phyloP scores from a whole-genome alignment of 2,888 invertebrate species.

The Pimpla rufipes region DNA sequence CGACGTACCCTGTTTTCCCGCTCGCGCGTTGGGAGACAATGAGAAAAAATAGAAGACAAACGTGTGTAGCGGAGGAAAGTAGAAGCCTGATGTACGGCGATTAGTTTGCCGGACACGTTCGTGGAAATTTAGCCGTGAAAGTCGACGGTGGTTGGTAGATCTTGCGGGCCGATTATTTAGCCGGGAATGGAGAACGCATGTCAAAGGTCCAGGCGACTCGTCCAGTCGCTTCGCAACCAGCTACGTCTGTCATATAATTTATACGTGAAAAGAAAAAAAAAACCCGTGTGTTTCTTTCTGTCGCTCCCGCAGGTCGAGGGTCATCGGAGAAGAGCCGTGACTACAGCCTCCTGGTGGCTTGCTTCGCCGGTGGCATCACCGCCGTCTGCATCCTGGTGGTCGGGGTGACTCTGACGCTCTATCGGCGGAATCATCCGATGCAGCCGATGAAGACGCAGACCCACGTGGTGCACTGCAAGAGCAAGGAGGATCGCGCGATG shows the following conservation, averaged over 20 bases:
- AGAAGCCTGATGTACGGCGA: constrained; percentile 23
- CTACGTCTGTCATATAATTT: constrained; percentile 17
- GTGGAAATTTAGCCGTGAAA: constrained; percentile 38
- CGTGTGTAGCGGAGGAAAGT: constrained; percentile 4
- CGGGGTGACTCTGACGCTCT: constrained; percentile 81
- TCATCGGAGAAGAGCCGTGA: constrained; percentile 77
- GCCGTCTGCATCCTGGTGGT: constrained; percentile 82
- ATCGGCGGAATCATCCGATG: constrained; percentile 78
- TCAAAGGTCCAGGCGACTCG: constrained; percentile 5
- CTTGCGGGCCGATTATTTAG: constrained; percentile 15
- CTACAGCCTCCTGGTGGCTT: constrained; percentile 82
- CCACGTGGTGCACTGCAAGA: constrained; percentile 73
- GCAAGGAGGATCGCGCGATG: constrained; percentile 65
- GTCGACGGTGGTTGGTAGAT: constrained; percentile 15
- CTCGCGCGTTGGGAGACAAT: constrained; percentile 5
- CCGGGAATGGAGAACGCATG: constrained; percentile 1
- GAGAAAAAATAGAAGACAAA: constrained; percentile 16
- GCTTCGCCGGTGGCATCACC: constrained; percentile 82
- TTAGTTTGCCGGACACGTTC: constrained; percentile 55
- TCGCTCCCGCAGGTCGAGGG: constrained; percentile 77
- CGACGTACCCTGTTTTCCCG: constrained; percentile 16
- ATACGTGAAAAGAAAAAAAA: constrained; percentile 6
- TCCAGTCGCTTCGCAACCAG: background rate
- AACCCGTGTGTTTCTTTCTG: constrained; percentile 35
- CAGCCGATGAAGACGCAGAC: constrained; percentile 75